Evolutionary conservation across 2,888 invertebrate species (phyloP).

Genomic region (Ceriagrion tenellum): DNA sequence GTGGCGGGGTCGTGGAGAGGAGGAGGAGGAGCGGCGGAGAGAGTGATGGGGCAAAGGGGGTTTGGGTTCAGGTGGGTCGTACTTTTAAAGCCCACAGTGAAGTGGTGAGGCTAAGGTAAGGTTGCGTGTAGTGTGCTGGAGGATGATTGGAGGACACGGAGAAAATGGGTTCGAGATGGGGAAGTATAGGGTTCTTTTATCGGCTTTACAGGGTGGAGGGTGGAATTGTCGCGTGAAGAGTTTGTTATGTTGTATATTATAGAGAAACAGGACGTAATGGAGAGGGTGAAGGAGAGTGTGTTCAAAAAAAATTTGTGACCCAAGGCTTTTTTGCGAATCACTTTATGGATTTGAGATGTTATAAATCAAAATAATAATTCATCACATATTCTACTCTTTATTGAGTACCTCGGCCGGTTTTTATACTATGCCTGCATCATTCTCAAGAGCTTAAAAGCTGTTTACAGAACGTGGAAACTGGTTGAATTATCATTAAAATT

Average conservation of each 20-base stretch:
- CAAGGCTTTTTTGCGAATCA: too few species aligned
- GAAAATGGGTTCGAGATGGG: neutral
- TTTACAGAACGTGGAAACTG: too few species aligned
- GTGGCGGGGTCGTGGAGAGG: neutral
- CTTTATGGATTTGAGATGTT: too few species aligned
- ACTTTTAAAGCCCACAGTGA: slow-evolving; percentile 36
- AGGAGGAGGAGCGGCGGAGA: neutral
- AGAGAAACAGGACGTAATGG: neutral
- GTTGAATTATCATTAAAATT: too few species aligned
- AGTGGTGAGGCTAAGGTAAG: slow-evolving; percentile 46
- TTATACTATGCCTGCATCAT: too few species aligned
- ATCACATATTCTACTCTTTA: neutral
- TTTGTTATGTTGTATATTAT: neutral
- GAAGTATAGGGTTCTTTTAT: neutral
- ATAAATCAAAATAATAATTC: neutral
- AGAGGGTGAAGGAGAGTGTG: neutral
- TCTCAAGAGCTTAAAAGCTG: too few species aligned
- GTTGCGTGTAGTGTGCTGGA: neutral
- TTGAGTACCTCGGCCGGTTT: too few species aligned
- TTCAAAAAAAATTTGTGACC: neutral
- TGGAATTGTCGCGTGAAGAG: neutral
- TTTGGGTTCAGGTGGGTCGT: slow-evolving; percentile 62
- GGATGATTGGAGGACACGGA: slow-evolving; percentile 12
- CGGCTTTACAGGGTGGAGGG: neutral
- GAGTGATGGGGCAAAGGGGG: slow-evolving; percentile 28